These are phyloP conservation scores for Cisticola juncidis DNA, from an alignment of 2,113 vertebrate genomes.

Conservation along the genomic window DNA sequence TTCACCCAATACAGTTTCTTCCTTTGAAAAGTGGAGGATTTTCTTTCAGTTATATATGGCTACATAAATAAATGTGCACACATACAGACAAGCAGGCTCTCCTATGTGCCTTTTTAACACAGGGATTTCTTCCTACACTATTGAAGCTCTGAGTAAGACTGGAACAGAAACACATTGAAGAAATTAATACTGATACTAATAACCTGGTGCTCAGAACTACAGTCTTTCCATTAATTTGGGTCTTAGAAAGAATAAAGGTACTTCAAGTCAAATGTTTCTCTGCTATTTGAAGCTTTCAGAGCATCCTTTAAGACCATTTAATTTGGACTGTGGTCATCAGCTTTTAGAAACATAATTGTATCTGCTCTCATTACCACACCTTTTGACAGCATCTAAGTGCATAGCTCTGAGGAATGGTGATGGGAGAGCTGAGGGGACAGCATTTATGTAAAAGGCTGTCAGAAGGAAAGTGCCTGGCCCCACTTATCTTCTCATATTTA, in stretches of 20 bases:
- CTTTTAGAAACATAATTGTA: slow-evolving; percentile 13
- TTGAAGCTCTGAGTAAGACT: background rate
- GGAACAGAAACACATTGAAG: background rate
- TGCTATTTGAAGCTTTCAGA: background rate
- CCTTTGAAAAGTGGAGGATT: background rate
- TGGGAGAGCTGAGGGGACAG: background rate
- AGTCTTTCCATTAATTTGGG: background rate
- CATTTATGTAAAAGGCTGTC: background rate
- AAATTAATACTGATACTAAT: background rate
- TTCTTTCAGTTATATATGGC: background rate
- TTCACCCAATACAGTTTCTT: background rate
- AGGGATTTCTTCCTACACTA: background rate
- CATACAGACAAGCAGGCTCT: background rate
- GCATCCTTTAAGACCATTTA: background rate
- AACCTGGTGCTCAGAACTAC: background rate
- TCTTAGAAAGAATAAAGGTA: background rate
- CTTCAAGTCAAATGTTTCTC: background rate
- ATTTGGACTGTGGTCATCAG: background rate
- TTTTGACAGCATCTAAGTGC: slow-evolving; percentile 23
- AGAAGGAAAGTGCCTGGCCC: background rate
- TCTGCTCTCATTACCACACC: slow-evolving; percentile 12
- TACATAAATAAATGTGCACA: background rate
- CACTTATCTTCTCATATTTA: background rate
- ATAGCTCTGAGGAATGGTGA: background rate
- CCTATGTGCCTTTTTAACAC: background rate